Evolutionary conservation across 2,797 vertebrate genomes (phyloP).

Genomic region (Zenarchopterus dispar): DNA sequence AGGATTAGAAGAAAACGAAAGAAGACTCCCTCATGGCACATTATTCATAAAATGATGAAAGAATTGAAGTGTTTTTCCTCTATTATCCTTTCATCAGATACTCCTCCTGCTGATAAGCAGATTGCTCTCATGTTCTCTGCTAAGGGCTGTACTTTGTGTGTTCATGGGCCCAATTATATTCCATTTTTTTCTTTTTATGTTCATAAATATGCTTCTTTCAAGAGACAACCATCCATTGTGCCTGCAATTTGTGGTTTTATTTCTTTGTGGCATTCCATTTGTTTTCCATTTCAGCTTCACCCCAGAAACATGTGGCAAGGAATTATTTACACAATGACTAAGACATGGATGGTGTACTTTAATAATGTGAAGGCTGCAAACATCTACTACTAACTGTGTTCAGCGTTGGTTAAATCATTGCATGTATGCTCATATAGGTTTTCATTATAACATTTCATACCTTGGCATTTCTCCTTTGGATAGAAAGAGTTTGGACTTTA

Average conservation of each 20-base stretch:
- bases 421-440: background rate
- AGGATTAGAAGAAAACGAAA: constrained; percentile 17
- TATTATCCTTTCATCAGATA: constrained; percentile 25
- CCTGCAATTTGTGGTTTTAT: background rate
- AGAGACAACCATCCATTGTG: too few species aligned
- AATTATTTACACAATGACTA: constrained; percentile 38
- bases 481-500: too few species aligned
- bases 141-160: too few species aligned
- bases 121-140: constrained; percentile 5
- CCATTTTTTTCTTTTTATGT: too few species aligned
- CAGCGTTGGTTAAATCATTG: background rate
- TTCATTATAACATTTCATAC: background rate
- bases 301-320: constrained; percentile 15
- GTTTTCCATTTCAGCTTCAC: constrained; percentile 29
- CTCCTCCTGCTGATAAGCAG: constrained; percentile 28
- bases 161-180: too few species aligned
- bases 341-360: constrained; percentile 6
- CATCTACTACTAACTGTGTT: background rate
- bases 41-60: constrained; percentile 18
- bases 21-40: constrained; percentile 12
- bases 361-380: background rate
- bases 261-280: constrained; percentile 7
- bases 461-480: too few species aligned
- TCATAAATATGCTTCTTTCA: too few species aligned
- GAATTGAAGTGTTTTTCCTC: constrained; percentile 33